A percentile compares a stretch with the other conserved stretches of the same genome.
phyloP scores from a whole-genome alignment of 2,113 vertebrate genomes.

The Motacilla alba region DNA sequence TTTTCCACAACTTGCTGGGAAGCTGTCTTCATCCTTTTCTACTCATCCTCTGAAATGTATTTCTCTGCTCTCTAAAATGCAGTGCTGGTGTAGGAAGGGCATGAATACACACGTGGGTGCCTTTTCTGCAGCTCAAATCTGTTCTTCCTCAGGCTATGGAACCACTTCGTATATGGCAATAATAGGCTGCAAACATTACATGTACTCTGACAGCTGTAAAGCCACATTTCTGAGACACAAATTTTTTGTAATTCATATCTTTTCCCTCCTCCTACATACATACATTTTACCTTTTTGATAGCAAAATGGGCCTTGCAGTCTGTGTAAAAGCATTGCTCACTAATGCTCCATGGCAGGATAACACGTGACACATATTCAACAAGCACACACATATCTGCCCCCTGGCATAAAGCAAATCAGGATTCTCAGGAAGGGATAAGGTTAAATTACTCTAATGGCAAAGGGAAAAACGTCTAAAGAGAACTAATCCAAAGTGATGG shows the following conservation, averaged over 20 bases:
- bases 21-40: background rate
- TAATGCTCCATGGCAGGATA: background rate
- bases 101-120: background rate
- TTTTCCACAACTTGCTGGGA: background rate
- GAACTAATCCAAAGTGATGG: constrained; percentile 5
- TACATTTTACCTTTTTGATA: background rate
- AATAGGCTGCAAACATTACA: background rate
- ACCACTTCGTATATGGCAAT: background rate
- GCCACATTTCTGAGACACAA: background rate
- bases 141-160: constrained; percentile 7
- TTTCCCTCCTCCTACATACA: background rate
- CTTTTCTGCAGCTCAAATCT: background rate
- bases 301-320: background rate
- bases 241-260: background rate
- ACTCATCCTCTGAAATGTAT: background rate
- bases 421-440: background rate
- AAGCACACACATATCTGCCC: background rate
- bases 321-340: background rate
- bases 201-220: constrained; percentile 31
- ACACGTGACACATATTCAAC: background rate
- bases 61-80: background rate
- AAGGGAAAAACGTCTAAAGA: background rate
- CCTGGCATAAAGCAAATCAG: background rate
- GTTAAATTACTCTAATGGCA: constrained; percentile 29
- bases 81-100: background rate